A percentile compares a stretch with the other conserved stretches of the same genome.
Evolutionary conservation across 2,888 invertebrate species (phyloP).

Genomic region (Gibbula magus): DNA sequence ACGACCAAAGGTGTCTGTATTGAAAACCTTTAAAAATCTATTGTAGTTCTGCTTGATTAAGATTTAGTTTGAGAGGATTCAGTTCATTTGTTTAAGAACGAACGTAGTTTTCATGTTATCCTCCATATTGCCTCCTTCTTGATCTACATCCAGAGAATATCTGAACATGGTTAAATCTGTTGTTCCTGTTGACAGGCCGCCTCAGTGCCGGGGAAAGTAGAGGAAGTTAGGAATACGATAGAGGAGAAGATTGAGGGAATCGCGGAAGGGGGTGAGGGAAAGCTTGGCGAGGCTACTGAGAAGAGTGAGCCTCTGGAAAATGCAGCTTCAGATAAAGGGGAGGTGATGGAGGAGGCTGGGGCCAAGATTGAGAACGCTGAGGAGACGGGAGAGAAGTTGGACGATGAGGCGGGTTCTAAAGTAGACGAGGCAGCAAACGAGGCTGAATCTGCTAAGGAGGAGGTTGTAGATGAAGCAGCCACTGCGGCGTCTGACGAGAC

Average conservation of each 20-base stretch:
- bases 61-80: too few species aligned
- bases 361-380: not conserved
- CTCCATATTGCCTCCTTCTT: too few species aligned
- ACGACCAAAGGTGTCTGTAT: too few species aligned
- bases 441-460: not conserved
- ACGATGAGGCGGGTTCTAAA: not conserved
- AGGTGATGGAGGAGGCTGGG: not conserved
- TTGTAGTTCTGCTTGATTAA: too few species aligned
- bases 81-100: too few species aligned
- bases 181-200: too few species aligned
- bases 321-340: not conserved
- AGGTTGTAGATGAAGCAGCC: not conserved
- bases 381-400: not conserved
- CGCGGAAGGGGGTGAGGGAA: not conserved
- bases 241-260: not conserved
- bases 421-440: not conserved
- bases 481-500: not conserved
- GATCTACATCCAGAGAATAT: too few species aligned
- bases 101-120: too few species aligned
- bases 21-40: too few species aligned
- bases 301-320: not conserved
- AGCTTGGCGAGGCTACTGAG: not conserved
- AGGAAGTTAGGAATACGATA: not conserved
- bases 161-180: too few species aligned
- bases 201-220: too few species aligned